Conservation (phyloP, 2,797 vertebrate genomes). For the Phalloptychus januarius region DNA sequence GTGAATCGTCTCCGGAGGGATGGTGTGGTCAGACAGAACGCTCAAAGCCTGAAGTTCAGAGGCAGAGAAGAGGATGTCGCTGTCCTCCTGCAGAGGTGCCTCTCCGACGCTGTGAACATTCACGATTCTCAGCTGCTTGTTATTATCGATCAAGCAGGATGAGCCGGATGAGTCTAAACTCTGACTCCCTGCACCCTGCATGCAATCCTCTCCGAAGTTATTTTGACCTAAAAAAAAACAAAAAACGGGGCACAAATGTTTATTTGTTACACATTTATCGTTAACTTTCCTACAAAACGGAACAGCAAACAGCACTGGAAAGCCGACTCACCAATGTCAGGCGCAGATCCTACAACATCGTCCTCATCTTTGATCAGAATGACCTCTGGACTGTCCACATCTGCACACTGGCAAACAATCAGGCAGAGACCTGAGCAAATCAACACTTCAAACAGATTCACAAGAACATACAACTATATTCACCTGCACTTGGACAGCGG, state of each 20-base stretch:
- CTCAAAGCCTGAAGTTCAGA: constrained; percentile 68
- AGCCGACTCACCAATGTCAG: constrained; percentile 46
- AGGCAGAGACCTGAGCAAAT: not conserved
- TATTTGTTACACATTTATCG: not conserved
- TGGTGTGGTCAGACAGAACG: constrained; percentile 58
- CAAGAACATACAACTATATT: not conserved
- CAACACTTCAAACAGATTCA: not conserved
- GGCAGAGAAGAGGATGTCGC: constrained; percentile 57
- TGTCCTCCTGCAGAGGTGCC: constrained; percentile 58
- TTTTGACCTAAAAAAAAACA: constrained; percentile 44
- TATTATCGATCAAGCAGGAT: constrained; percentile 29
- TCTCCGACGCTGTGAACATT: constrained; percentile 67
- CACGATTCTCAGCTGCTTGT: constrained; percentile 60
- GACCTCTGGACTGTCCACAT: constrained; percentile 67
- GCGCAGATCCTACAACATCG: constrained; percentile 54
- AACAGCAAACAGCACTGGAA: not conserved
- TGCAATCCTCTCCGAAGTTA: constrained; percentile 31
- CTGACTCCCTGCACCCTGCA: constrained; percentile 22
- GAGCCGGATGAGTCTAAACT: constrained; percentile 34
- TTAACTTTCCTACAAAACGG: not conserved
- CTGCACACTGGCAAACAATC: constrained; percentile 49
- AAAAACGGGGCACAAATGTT: not conserved
- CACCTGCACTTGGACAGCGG: constrained; percentile 43
- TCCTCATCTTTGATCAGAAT: constrained; percentile 81
- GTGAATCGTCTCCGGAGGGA: constrained; percentile 49